Conservation (phyloP, 2,797 vertebrate species). For the Sorex maritimensis region DNA sequence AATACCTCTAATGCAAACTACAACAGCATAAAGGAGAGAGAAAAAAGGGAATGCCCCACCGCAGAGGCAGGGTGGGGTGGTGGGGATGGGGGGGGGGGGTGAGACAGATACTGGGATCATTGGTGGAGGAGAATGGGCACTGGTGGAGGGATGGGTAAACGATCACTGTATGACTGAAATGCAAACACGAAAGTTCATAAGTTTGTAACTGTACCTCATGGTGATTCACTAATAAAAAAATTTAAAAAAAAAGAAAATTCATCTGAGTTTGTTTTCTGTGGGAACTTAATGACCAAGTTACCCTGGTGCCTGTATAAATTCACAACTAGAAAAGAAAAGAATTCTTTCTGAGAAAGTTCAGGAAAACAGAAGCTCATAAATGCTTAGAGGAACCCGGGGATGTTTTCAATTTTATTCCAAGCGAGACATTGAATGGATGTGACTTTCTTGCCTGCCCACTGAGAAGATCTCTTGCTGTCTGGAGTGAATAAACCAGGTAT, state of each 20-base stretch:
- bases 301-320: conserved; percentile 63
- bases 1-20: too few relatives aligned
- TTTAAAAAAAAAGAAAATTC: background rate
- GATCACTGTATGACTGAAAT: too few relatives aligned
- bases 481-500: background rate
- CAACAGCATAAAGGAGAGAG: too few relatives aligned
- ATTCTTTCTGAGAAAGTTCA: conserved; percentile 61
- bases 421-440: conserved; percentile 33
- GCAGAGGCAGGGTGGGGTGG: too few relatives aligned
- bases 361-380: conserved; percentile 63
- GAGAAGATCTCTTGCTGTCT: background rate
- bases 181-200: too few relatives aligned
- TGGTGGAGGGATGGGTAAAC: too few relatives aligned
- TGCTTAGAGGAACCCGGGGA: conserved; percentile 52
- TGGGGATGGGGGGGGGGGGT: too few relatives aligned
- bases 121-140: too few relatives aligned
- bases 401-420: conserved; percentile 59
- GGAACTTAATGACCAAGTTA: conserved; percentile 71
- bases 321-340: conserved; percentile 70
- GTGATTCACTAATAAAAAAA: too few relatives aligned
- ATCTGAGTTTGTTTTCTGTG: conserved; percentile 68
- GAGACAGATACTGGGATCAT: too few relatives aligned
- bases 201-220: too few relatives aligned
- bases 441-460: background rate
- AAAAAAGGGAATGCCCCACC: too few relatives aligned